Conservation (phyloP, 2,113 vertebrate genomes). For the Struthidea cinerea region DNA sequence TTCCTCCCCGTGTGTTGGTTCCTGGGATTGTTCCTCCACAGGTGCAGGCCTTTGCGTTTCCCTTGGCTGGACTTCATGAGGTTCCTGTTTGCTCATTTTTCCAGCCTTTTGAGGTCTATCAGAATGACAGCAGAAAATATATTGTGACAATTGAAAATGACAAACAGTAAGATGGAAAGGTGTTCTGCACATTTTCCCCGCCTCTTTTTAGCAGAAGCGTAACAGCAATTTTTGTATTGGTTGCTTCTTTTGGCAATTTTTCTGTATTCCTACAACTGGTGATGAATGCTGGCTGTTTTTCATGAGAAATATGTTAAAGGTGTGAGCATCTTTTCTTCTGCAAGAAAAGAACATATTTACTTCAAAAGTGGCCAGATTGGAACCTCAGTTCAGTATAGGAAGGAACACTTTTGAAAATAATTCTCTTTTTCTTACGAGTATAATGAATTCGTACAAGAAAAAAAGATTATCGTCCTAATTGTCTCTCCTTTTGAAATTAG, state of each 20-base stretch:
- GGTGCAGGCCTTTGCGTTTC: neutral
- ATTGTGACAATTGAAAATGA: neutral
- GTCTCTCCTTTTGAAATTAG: neutral
- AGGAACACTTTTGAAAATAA: neutral
- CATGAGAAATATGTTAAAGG: neutral
- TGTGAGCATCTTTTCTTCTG: neutral
- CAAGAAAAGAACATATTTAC: neutral
- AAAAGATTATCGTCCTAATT: neutral
- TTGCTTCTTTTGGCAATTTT: neutral
- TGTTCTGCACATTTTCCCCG: neutral
- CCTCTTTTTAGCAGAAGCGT: neutral
- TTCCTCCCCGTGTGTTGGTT: neutral
- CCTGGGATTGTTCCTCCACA: neutral
- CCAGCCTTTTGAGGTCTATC: neutral
- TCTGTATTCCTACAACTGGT: neutral
- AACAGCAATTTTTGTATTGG: neutral
- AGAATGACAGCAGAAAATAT: neutral
- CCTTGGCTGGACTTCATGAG: neutral
- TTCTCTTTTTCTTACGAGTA: neutral
- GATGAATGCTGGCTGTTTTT: neutral
- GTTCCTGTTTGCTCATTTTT: neutral
- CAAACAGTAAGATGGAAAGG: neutral
- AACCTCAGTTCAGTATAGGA: neutral
- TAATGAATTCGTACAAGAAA: neutral
- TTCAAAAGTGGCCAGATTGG: neutral